These are phyloP conservation scores for Podargus strigoides DNA, from an alignment of 2,797 vertebrate species.

Conservation along the genomic window DNA sequence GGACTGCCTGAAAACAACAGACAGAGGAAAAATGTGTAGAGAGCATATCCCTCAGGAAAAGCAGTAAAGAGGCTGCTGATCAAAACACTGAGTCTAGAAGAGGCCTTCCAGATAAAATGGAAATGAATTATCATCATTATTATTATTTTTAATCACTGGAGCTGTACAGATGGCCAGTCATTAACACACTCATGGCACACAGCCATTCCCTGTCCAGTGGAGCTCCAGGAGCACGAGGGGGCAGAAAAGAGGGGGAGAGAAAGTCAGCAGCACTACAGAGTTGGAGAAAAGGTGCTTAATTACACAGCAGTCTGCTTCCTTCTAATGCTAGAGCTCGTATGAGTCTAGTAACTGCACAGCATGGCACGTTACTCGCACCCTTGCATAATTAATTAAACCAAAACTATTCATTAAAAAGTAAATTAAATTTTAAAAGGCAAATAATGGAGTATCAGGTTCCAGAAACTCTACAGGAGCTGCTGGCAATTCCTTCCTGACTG, in stretches of 20 bases:
- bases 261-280: neutral
- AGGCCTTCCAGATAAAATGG: neutral
- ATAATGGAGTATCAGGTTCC: neutral
- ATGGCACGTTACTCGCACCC: too few relatives aligned
- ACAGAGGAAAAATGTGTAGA: neutral
- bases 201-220: neutral
- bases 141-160: neutral
- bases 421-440: neutral
- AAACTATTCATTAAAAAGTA: neutral
- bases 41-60: neutral
- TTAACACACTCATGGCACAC: fast-evolving
- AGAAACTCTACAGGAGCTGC: neutral
- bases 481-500: neutral
- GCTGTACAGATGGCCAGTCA: neutral
- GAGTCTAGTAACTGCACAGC: neutral
- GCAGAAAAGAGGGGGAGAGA: neutral
- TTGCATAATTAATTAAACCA: neutral
- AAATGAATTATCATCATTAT: neutral
- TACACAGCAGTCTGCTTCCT: neutral
- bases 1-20: neutral
- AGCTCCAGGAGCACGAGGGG: neutral
- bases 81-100: neutral
- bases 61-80: neutral
- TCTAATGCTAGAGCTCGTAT: fast-evolving
- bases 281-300: neutral